Evolutionary conservation across 1,140 invertebrate genomes (phyloP), one percentile per base, ranked within the genome.

Genomic region (Drosophila aff.): DNA sequence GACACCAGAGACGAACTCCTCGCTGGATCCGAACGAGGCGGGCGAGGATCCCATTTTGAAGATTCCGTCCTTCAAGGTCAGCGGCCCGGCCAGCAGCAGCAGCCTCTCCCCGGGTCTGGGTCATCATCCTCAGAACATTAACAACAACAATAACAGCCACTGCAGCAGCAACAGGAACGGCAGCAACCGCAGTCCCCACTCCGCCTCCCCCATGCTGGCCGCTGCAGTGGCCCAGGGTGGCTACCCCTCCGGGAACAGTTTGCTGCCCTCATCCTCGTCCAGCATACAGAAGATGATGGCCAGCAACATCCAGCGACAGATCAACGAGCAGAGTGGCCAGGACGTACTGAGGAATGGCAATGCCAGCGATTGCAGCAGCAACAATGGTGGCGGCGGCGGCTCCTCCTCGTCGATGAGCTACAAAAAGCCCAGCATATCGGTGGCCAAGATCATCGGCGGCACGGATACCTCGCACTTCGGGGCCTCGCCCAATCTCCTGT

Each of bases 51-150:
- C 97, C 92, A 97, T 98, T 94, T 95, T 98, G 82, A 97, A 97
- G 94, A 97, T 98, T 96, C 97, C 97, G 95, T 97, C 97, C 95
- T 98, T 96, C 94, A 97, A 96, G 64, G 95, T 96, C 46, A 95
- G 92, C 92, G 95, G 94, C 23, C 94, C 94, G 43, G 93, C 94
- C 21, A 78, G 92, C 87, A 69, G 58, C 63, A 66, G 63, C 59
- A 66, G 63, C 58, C 63, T 93, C 92, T 93, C 93, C 94, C 93
- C 93, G 81, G 68, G 86, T 92, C 44, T 94, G 91, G 76, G 36
- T 21, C 72, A 71, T 23, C 67, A 79, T 36, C 50, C 75, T n/a
- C 50, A 53, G 23, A 82, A 59, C 57, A 58, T 33, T 36, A 84
- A 66, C 38, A 82, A 36, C 55, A 72, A 92, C 52, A 55, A 38